Conservation (phyloP, 2,113 vertebrate species). For the Lophochroa leadbeateri region DNA sequence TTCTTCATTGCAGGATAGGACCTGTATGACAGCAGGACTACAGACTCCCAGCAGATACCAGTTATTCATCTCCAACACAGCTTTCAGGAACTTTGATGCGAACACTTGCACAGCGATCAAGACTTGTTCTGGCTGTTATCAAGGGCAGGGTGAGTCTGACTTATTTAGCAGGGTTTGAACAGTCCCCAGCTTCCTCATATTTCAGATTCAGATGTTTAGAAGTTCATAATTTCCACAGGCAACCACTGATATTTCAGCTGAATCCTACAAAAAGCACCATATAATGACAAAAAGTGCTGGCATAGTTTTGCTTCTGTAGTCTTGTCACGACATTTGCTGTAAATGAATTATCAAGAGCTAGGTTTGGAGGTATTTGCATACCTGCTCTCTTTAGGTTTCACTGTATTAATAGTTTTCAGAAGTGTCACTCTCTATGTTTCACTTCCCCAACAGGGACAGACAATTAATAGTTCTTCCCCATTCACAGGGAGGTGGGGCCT, state of each 20-base stretch:
- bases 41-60: slow-evolving; percentile 72
- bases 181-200: not conserved
- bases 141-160: slow-evolving; percentile 73
- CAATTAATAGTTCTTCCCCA: not conserved
- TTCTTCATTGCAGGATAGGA: not conserved
- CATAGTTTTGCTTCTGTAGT: not conserved
- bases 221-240: not conserved
- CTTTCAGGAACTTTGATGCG: slow-evolving; percentile 74
- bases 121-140: slow-evolving; percentile 75
- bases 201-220: not conserved
- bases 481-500: not conserved
- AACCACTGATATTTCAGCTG: not conserved
- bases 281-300: not conserved
- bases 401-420: not conserved
- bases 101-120: slow-evolving; percentile 64
- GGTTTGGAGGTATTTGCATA: not conserved
- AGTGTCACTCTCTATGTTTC: not conserved
- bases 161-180: not conserved
- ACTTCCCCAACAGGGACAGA: not conserved
- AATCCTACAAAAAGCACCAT: not conserved
- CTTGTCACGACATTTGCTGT: not conserved
- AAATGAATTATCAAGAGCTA: not conserved
- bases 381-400: not conserved
- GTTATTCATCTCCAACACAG: slow-evolving; percentile 64
- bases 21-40: slow-evolving; percentile 74